Evolutionary conservation across 2,888 invertebrate genomes (phyloP), one percentile per base, ranked within the genome.

Genomic region (Clistopyga incitator): DNA sequence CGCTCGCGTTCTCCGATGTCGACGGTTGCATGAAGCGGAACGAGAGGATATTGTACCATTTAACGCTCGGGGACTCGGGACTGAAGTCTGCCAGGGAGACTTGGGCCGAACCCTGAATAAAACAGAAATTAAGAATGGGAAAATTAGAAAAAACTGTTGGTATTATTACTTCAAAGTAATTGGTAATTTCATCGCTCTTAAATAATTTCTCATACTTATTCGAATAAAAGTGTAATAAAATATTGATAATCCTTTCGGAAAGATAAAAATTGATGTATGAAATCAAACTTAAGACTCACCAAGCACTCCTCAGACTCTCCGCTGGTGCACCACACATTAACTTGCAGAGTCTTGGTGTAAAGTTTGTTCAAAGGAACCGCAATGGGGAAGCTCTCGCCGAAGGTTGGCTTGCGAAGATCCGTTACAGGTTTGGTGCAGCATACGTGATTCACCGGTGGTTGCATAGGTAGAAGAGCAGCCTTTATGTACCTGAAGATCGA

Each of bases 11-110:
- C n/a, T 93, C 92, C 75, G 92, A 92, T 45, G 91, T 90, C 61
- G 93, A 91, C n/a, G 94, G 93, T 89, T 96, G 96, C 94, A 97
- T 95, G 91, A 96, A 96, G 90, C 96, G 96, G 89, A 97, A 96
- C 93, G 98, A 97, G 76, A 99, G 95, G 85, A 99, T 97, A 92
- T 99, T 99, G 95, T 99, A 99, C 99, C 99, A 99, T 93, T 98
- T 97, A 34, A 96, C 95, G 18, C 97, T 96, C 59, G 97, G 96
- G 8, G 95, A 94, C 86, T 97, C 97, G 0, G 97, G 96, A 91
- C 97, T 97, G 93, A 98, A 99, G 93, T 99, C 98, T 65, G 99
- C 99, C 90, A 99, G 94, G 92, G 98, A 98, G 85, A 99, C 98
- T 96, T 99, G 98, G 74, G 98, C 97, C 91, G 98, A 98, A 89